Conservation (phyloP, 2,797 vertebrate genomes). For the Malurus leucopterus region DNA sequence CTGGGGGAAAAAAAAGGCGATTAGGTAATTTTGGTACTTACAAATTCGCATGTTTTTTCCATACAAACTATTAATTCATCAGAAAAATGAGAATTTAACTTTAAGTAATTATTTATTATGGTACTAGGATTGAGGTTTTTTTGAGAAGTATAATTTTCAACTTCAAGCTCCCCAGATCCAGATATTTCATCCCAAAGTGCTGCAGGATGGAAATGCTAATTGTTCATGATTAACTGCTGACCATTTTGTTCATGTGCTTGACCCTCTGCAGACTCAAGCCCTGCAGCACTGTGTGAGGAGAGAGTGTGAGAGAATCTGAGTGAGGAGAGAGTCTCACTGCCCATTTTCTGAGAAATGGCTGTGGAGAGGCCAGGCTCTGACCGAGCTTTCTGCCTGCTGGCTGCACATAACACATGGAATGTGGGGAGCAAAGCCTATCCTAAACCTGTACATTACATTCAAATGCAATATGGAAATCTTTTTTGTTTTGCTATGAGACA, state of each 20-base stretch:
- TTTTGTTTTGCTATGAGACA: background rate
- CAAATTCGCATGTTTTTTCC: fast-evolving
- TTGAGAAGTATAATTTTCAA: background rate
- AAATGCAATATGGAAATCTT: background rate
- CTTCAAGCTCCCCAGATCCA: background rate
- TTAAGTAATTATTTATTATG: background rate
- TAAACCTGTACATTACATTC: background rate
- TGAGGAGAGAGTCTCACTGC: background rate
- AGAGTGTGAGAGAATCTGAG: too few relatives aligned
- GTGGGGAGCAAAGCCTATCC: background rate
- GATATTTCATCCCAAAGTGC: background rate
- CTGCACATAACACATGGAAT: background rate
- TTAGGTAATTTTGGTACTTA: background rate
- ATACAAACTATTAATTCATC: background rate
- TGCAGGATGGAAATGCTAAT: background rate
- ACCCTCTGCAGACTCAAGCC: background rate
- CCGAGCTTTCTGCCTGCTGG: background rate
- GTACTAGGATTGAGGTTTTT: background rate
- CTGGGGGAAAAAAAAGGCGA: background rate
- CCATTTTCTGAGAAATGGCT: background rate
- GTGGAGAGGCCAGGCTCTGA: background rate
- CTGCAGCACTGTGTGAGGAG: background rate
- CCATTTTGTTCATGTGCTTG: background rate
- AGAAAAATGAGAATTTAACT: background rate
- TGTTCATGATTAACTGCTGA: background rate